These are phyloP conservation scores for Stigmatopora nigra DNA, from an alignment of 2,113 vertebrate genomes.

Conservation along the genomic window DNA sequence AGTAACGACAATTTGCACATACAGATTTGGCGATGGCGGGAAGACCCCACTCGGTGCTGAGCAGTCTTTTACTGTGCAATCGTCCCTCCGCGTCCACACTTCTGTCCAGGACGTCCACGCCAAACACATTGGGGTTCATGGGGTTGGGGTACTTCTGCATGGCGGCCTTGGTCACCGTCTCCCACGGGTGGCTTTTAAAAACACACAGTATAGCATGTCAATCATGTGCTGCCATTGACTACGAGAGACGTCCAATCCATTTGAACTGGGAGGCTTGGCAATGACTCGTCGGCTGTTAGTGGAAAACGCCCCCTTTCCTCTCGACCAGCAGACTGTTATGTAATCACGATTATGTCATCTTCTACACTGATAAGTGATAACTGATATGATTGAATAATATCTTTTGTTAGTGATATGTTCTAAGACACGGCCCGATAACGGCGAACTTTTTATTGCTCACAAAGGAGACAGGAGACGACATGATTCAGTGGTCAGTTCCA, in stretches of 20 bases:
- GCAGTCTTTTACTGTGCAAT: slow-evolving; percentile 86
- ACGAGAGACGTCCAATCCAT: too few species aligned
- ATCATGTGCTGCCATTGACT: too few species aligned
- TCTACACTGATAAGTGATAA: not conserved
- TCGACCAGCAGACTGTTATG: not conserved
- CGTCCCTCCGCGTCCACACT: slow-evolving; percentile 77
- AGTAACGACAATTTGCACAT: slow-evolving; percentile 32
- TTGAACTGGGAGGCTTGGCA: too few species aligned
- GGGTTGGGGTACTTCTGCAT: slow-evolving; percentile 99
- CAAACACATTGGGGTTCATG: slow-evolving; percentile 92
- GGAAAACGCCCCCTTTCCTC: not conserved
- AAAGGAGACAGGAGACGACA: too few species aligned
- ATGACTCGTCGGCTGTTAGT: not conserved
- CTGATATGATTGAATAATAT: not conserved
- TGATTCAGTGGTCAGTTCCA: too few species aligned
- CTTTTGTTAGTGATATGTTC: too few species aligned
- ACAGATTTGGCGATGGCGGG: slow-evolving; percentile 90
- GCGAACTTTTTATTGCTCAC: too few species aligned
- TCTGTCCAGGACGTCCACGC: slow-evolving; percentile 88
- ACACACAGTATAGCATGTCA: not conserved
- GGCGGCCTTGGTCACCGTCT: slow-evolving; percentile 89
- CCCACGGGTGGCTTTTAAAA: slow-evolving; percentile 87
- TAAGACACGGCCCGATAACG: too few species aligned
- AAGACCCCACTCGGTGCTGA: slow-evolving; percentile 96
- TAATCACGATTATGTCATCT: not conserved